Evolutionary conservation across 2,797 vertebrate genomes (phyloP).

Genomic region (Gymnocypris eckloni): DNA sequence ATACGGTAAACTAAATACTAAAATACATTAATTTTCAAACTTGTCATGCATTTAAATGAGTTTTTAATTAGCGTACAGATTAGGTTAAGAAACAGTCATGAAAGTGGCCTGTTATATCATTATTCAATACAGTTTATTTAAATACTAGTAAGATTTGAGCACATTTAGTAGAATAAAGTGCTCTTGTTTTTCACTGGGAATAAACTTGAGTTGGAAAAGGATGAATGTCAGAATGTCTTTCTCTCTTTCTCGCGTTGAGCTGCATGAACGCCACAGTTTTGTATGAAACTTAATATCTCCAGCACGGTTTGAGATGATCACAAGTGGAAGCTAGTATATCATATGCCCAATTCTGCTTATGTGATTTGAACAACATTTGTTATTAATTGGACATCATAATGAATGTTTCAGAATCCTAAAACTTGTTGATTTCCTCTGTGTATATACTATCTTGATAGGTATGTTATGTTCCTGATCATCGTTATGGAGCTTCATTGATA

Average conservation of each 20-base stretch:
- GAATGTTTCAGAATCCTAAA: too few relatives aligned
- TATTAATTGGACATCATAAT: not conserved
- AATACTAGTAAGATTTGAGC: not conserved
- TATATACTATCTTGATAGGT: not conserved
- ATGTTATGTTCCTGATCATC: not conserved
- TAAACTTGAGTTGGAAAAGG: not conserved
- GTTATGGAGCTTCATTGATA: not conserved
- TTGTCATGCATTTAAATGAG: not conserved
- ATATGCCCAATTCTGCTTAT: not conserved
- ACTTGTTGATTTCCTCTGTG: too few relatives aligned
- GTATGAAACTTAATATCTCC: not conserved
- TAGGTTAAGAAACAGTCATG: not conserved
- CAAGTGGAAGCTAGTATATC: too few relatives aligned
- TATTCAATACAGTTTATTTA: not conserved
- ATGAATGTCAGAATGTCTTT: not conserved
- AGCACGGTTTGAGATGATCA: not conserved
- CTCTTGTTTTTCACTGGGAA: not conserved
- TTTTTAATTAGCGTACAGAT: not conserved
- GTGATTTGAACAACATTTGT: not conserved
- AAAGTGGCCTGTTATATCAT: not conserved
- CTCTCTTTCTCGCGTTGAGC: not conserved
- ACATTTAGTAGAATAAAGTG: not conserved
- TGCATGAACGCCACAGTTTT: not conserved
- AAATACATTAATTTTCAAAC: not conserved
- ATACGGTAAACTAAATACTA: not conserved